Percentiles rank a stretch among this genome's conserved stretches.
Evolutionary conservation across 1,140 invertebrate species (phyloP).

Genomic region (Lucilia cuprina): DNA sequence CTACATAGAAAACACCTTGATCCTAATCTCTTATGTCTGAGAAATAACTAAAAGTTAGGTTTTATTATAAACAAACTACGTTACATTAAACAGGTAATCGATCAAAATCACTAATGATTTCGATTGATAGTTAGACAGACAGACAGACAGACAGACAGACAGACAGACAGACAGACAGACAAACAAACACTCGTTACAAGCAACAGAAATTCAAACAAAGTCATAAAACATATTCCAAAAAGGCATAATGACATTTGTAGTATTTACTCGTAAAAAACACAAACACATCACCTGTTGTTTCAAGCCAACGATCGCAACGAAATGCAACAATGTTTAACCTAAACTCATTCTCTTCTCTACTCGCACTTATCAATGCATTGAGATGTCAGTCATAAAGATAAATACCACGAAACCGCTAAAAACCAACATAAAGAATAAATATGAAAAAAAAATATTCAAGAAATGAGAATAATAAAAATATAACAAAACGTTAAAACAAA

Average conservation of each 20-base stretch:
- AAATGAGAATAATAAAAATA: not conserved
- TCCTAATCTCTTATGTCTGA: not conserved
- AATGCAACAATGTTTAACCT: not conserved
- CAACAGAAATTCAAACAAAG: not conserved
- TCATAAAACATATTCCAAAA: not conserved
- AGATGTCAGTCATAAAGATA: not conserved
- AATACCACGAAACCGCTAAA: conserved; percentile 14
- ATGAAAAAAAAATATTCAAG: not conserved
- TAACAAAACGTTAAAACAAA: not conserved
- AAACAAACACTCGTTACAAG: not conserved
- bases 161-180: too few species aligned
- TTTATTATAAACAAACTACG: not conserved
- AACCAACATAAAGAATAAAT: conserved; percentile 1
- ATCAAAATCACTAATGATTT: not conserved
- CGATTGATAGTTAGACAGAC: not conserved
- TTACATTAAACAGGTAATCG: not conserved
- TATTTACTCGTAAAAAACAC: not conserved
- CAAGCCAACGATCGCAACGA: not conserved
- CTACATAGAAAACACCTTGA: not conserved
- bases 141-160: too few species aligned
- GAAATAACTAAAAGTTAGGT: not conserved
- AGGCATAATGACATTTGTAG: not conserved
- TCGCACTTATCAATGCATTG: not conserved
- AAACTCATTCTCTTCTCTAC: not conserved
- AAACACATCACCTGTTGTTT: not conserved